phyloP scores from a whole-genome alignment of 2,113 vertebrate species.

The Colinus virginianus region DNA sequence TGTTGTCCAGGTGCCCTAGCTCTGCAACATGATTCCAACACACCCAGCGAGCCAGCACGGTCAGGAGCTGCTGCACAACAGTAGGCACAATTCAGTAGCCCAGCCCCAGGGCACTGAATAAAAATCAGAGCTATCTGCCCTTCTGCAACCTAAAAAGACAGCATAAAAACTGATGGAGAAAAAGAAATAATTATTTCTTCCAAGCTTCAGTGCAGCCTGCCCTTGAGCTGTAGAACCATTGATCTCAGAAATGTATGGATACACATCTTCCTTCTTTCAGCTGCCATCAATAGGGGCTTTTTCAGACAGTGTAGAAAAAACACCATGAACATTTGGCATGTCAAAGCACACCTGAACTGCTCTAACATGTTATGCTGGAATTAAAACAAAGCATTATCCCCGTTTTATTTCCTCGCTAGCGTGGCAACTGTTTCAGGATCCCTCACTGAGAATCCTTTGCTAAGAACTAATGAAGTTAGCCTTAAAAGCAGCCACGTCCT shows the following conservation, averaged over 20 bases:
- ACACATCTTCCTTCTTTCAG: neutral
- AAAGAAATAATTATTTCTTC: neutral
- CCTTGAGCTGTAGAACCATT: neutral
- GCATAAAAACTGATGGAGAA: neutral
- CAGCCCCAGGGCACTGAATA: neutral
- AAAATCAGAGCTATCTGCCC: neutral
- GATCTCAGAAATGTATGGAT: neutral
- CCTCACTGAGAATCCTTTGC: neutral
- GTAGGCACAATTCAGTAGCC: neutral
- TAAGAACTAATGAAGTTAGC: neutral
- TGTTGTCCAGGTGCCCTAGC: neutral
- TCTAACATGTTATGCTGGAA: neutral
- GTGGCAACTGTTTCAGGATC: neutral
- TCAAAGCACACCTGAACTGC: constrained; percentile 47
- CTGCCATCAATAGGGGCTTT: neutral
- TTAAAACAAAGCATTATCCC: constrained; percentile 57
- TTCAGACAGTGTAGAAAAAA: neutral
- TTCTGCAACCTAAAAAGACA: neutral
- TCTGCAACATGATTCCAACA: neutral
- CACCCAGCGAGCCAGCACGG: neutral
- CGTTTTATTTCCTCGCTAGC: constrained; percentile 43
- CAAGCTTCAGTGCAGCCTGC: neutral
- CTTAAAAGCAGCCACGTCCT: constrained; percentile 9
- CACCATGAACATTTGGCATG: constrained; percentile 3
- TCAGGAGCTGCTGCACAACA: neutral